Evolutionary conservation across 2,113 vertebrate species (phyloP).

Genomic region (Aphyosemion australe): DNA sequence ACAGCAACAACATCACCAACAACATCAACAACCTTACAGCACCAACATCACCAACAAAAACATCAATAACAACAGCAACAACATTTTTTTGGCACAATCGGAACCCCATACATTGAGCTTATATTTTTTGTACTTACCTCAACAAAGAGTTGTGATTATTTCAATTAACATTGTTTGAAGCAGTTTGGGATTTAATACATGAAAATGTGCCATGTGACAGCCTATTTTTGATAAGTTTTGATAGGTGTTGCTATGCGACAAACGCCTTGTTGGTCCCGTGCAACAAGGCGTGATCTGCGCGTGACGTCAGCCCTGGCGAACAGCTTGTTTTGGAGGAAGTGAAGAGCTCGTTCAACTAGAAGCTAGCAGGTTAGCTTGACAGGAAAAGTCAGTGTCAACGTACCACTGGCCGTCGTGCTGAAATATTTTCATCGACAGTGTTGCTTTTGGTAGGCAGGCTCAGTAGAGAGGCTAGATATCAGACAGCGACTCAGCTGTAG

Average conservation of each 20-base stretch:
- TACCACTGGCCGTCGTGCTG: constrained; percentile 19
- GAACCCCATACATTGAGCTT: too few species aligned
- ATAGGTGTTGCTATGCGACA: not conserved
- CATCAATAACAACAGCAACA: too few species aligned
- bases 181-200: not conserved
- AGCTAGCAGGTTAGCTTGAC: constrained; percentile 61
- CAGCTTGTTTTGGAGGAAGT: constrained; percentile 80
- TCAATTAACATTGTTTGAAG: too few species aligned
- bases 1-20: too few species aligned
- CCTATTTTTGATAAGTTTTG: not conserved
- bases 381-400: constrained; percentile 57
- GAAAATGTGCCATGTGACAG: not conserved
- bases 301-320: constrained; percentile 57
- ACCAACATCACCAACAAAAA: too few species aligned
- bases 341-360: constrained; percentile 45
- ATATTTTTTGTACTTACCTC: too few species aligned
- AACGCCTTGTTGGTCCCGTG: not conserved
- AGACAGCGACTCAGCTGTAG: constrained; percentile 19
- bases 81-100: too few species aligned
- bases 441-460: constrained; percentile 17
- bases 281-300: constrained; percentile 55
- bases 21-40: too few species aligned
- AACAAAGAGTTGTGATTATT: too few species aligned
- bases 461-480: constrained; percentile 8
- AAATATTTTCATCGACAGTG: constrained; percentile 12